phyloP scores from a whole-genome alignment of 2,113 vertebrate species.

The Budorcas taxicolor region DNA sequence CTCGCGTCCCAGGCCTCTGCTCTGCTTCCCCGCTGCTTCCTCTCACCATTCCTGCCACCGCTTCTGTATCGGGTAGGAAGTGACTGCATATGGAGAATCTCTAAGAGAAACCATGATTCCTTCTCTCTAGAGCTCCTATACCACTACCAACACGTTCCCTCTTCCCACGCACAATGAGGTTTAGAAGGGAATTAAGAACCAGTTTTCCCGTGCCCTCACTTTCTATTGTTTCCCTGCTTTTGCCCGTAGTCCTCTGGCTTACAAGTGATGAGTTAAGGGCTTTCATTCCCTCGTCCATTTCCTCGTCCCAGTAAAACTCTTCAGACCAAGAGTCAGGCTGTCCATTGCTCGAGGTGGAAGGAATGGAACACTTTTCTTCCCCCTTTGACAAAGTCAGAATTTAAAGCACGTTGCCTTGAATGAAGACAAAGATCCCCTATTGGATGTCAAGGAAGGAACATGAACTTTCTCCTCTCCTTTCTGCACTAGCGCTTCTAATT shows the following conservation, averaged over 20 bases:
- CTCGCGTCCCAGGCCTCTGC: not conserved
- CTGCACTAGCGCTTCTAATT: not conserved
- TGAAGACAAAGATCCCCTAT: not conserved
- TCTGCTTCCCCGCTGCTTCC: not conserved
- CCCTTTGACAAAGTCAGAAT: not conserved
- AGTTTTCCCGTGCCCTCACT: not conserved
- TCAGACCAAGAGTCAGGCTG: not conserved
- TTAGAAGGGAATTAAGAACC: not conserved
- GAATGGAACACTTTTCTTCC: not conserved
- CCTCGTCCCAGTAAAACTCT: not conserved
- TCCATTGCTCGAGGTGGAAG: not conserved
- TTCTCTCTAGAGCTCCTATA: not conserved
- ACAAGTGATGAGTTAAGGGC: not conserved
- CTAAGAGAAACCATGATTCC: not conserved
- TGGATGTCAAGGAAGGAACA: not conserved
- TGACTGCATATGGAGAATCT: not conserved
- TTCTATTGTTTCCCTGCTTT: not conserved
- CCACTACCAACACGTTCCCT: too few relatives aligned
- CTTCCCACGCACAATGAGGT: fast-evolving
- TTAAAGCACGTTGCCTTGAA: not conserved
- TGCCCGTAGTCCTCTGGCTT: not conserved
- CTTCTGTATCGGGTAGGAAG: not conserved
- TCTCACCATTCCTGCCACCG: not conserved
- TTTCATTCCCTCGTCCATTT: not conserved
- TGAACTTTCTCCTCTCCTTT: not conserved